Evolutionary conservation across 2,888 invertebrate species (phyloP).

Genomic region (Ceramica pisi): DNA sequence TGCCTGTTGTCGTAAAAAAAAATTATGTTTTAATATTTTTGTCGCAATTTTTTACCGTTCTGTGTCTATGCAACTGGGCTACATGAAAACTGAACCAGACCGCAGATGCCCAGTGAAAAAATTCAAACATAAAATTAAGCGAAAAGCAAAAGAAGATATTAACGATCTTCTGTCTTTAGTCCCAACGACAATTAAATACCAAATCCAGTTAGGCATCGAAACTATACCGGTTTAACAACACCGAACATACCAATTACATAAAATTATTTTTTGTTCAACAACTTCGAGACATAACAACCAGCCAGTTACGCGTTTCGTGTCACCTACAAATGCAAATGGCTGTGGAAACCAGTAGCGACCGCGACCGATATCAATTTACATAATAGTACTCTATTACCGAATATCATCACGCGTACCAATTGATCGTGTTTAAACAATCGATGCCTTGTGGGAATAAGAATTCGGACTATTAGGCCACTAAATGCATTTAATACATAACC

Average conservation of each 20-base stretch:
- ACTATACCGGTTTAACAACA: constrained; percentile 33
- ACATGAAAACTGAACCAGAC: not conserved
- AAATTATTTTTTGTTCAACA: constrained; percentile 31
- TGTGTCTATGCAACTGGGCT: not conserved
- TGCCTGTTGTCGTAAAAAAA: not conserved
- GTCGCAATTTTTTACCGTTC: too few species aligned
- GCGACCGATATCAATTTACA: constrained; percentile 56
- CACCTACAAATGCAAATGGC: constrained; percentile 57
- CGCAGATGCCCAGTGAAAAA: not conserved
- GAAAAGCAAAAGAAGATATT: constrained; percentile 3
- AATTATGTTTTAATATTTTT: not conserved
- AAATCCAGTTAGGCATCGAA: constrained; percentile 3
- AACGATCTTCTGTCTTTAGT: not conserved
- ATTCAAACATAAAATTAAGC: not conserved
- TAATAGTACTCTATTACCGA: constrained; percentile 60
- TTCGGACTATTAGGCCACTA: not conserved
- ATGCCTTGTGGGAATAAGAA: constrained; percentile 35
- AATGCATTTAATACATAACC: not conserved
- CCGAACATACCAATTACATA: constrained; percentile 37
- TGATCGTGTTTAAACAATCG: constrained; percentile 55
- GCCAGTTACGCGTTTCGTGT: constrained; percentile 48
- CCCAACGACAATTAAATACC: constrained; percentile 3
- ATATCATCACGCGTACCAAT: constrained; percentile 60
- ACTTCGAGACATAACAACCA: constrained; percentile 30
- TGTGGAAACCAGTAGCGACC: constrained; percentile 50